Conservation (phyloP, 1,140 invertebrate species). For the Calliphora vicina region DNA sequence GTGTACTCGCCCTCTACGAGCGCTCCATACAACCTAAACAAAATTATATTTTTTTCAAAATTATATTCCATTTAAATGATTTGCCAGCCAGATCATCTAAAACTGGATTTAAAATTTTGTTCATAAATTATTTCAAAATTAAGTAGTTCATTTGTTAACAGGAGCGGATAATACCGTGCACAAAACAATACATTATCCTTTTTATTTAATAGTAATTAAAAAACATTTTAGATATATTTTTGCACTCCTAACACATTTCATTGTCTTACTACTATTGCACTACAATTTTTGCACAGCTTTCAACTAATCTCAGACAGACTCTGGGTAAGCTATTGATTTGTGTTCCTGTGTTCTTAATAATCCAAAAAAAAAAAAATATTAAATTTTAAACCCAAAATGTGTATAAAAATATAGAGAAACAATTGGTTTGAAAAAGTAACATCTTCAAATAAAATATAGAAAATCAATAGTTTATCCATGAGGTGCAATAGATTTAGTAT, state of each 20-base stretch:
- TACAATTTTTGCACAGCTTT: neutral
- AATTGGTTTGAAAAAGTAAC: no score
- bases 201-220: no score
- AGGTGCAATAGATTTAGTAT: conserved; percentile 56
- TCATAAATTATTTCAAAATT: no score
- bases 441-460: neutral
- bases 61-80: no score
- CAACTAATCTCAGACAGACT: conserved; percentile 42
- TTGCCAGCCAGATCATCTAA: no score
- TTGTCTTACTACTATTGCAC: neutral
- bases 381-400: neutral
- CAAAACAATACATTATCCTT: neutral
- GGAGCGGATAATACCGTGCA: no score
- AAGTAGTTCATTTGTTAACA: no score
- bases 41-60: no score
- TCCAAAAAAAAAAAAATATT: conserved; percentile 36
- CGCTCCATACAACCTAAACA: no score
- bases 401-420: neutral
- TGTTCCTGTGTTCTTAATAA: conserved; percentile 42
- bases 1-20: no score
- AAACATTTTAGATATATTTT: no score
- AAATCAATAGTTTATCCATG: conserved; percentile 72
- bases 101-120: no score
- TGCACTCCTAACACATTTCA: neutral
- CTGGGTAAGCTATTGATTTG: conserved; percentile 70